phyloP scores from a whole-genome alignment of 1,140 invertebrate genomes.

The Eubasilissa regina region DNA sequence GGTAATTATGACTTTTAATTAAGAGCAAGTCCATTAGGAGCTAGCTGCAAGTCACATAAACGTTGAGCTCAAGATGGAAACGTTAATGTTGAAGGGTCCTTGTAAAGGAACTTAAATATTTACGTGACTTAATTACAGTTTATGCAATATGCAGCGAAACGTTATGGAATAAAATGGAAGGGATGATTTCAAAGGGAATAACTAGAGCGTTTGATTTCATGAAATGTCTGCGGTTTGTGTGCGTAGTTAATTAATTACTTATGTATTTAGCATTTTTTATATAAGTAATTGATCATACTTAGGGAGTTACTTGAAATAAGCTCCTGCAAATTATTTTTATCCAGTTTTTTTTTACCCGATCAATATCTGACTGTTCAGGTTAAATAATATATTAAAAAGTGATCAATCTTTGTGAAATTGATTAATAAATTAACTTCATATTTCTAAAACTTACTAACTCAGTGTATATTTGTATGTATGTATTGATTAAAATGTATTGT shows the following conservation, averaged over 20 bases:
- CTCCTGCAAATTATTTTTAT: no score
- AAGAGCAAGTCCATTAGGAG: conserved; percentile 48
- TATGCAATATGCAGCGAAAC: conserved; percentile 57
- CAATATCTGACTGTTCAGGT: no score
- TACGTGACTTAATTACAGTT: conserved; percentile 60
- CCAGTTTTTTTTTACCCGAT: no score
- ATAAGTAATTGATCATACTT: no score
- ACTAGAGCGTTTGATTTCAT: conserved; percentile 36
- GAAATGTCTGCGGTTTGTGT: conserved; percentile 13
- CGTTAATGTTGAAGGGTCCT: conserved; percentile 32
- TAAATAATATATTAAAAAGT: no score
- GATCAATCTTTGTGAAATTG: no score
- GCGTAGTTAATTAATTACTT: conserved; percentile 1
- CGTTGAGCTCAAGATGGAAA: conserved; percentile 22
- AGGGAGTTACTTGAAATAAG: no score
- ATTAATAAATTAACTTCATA: no score
- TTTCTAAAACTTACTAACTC: no score
- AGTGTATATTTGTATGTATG: no score
- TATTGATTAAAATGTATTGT: no score
- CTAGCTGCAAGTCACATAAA: conserved; percentile 19
- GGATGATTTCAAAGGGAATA: conserved; percentile 45
- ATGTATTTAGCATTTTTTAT: neutral
- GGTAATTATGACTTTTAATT: conserved; percentile 56
- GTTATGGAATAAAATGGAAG: conserved; percentile 21
- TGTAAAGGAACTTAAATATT: conserved; percentile 59